These are phyloP conservation scores for Gila robusta DNA, from an alignment of 2,797 vertebrate species.

Conservation along the genomic window DNA sequence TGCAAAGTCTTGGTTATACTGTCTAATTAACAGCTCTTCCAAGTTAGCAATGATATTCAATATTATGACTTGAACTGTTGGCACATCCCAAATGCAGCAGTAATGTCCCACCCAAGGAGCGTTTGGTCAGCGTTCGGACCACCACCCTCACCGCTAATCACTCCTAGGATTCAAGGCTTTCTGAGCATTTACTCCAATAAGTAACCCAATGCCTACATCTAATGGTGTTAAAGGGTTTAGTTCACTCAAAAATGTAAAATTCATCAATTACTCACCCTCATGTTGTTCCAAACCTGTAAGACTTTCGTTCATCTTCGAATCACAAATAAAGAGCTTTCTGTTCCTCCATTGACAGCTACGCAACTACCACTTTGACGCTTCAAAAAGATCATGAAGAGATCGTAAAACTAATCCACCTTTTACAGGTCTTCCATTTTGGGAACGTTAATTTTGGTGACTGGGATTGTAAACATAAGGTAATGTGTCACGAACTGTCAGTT, in stretches of 20 bases:
- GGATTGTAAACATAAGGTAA: slow-evolving; percentile 27
- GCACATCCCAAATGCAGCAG: neutral
- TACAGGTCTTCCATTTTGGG: neutral
- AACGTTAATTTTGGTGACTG: slow-evolving; percentile 13
- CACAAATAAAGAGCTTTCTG: too few relatives aligned
- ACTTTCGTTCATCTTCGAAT: too few relatives aligned
- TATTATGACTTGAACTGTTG: neutral
- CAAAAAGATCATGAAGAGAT: too few relatives aligned
- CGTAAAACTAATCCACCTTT: neutral
- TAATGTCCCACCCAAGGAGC: slow-evolving; percentile 19
- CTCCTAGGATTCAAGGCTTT: neutral
- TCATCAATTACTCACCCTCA: too few relatives aligned
- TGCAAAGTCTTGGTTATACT: too few relatives aligned
- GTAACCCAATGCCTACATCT: neutral
- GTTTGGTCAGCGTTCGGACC: neutral
- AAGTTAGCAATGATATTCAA: neutral
- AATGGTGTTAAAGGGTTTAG: neutral
- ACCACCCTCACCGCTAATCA: slow-evolving; percentile 13
- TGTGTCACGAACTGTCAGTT: too few relatives aligned
- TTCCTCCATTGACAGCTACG: too few relatives aligned
- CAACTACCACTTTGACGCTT: too few relatives aligned
- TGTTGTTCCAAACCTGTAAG: too few relatives aligned
- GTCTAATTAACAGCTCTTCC: neutral
- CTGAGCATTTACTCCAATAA: slow-evolving; percentile 28
- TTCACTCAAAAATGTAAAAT: too few relatives aligned